A percentile compares a stretch with the other conserved stretches of the same genome.
Conservation (phyloP, 2,888 invertebrate genomes). For the Zhengitettix transpicula region DNA sequence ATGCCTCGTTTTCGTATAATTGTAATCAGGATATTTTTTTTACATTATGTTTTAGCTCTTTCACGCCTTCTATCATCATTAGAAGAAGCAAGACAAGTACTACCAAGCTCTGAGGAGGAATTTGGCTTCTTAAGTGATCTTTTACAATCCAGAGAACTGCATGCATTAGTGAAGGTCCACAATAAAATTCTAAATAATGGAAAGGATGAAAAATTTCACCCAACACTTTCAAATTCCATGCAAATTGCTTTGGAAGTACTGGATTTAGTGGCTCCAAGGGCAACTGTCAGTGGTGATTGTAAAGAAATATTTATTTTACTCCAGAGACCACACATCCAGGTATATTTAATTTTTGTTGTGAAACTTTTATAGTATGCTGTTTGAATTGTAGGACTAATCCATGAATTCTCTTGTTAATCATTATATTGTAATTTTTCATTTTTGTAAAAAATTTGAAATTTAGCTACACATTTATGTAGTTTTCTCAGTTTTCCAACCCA, state of each 20-base stretch:
- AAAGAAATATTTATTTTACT: constrained; percentile 64
- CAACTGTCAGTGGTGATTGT: constrained; percentile 51
- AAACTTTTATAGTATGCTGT: background rate
- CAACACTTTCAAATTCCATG: constrained; percentile 70
- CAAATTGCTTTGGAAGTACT: constrained; percentile 63
- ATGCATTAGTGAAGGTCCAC: constrained; percentile 80
- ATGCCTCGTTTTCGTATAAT: background rate
- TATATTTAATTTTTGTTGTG: background rate
- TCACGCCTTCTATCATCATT: constrained; percentile 65
- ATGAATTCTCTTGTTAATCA: too few relatives aligned
- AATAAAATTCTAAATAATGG: constrained; percentile 73
- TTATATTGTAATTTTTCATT: too few relatives aligned
- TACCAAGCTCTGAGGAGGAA: constrained; percentile 67
- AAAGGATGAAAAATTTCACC: constrained; percentile 69
- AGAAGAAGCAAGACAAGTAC: constrained; percentile 54
- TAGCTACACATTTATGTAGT: too few relatives aligned
- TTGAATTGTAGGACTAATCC: background rate
- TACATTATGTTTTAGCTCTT: constrained; percentile 42
- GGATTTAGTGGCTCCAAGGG: constrained; percentile 52
- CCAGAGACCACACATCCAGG: constrained; percentile 77
- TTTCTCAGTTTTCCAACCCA: too few relatives aligned
- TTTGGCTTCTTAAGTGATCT: constrained; percentile 69
- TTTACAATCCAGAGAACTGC: constrained; percentile 70
- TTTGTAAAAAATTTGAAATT: too few relatives aligned
- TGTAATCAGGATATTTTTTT: background rate